These are phyloP conservation scores for Neosilurus mollespiculum DNA, from an alignment of 2,797 vertebrate genomes.

Conservation along the genomic window DNA sequence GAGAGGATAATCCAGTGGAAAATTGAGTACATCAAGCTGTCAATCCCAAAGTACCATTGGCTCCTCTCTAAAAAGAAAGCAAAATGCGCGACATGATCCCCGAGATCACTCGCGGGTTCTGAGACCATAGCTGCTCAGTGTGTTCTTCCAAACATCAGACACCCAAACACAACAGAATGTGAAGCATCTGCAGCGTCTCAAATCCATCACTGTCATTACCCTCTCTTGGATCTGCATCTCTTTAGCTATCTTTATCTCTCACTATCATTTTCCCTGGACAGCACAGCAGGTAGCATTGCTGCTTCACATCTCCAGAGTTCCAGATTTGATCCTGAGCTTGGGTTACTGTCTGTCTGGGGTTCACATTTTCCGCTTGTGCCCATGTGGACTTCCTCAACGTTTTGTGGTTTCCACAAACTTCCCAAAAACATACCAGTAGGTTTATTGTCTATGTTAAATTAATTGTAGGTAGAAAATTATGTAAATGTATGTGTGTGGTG, in stretches of 20 bases:
- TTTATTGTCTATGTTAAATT: not conserved
- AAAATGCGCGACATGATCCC: not conserved
- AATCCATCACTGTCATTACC: slow-evolving; percentile 12
- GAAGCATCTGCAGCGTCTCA: slow-evolving; percentile 31
- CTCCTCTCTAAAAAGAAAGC: not conserved
- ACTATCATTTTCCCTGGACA: not conserved
- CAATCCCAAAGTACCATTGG: not conserved
- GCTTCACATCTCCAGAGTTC: not conserved
- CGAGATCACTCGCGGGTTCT: slow-evolving; percentile 11
- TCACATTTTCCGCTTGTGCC: not conserved
- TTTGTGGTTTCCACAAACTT: not conserved
- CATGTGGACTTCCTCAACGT: not conserved
- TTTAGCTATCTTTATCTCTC: slow-evolving; percentile 12
- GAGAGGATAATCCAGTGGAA: not conserved
- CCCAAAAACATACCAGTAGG: not conserved
- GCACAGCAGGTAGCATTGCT: not conserved
- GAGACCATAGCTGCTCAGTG: not conserved
- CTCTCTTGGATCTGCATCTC: not conserved
- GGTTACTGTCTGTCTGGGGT: not conserved
- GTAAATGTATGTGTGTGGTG: not conserved
- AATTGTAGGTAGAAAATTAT: not conserved
- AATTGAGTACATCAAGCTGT: not conserved
- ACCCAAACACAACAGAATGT: slow-evolving; percentile 46
- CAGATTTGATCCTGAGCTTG: not conserved
- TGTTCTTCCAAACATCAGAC: slow-evolving; percentile 46